Evolutionary conservation across 2,113 vertebrate species (phyloP).

Genomic region (Aspidoscelis tigris): DNA sequence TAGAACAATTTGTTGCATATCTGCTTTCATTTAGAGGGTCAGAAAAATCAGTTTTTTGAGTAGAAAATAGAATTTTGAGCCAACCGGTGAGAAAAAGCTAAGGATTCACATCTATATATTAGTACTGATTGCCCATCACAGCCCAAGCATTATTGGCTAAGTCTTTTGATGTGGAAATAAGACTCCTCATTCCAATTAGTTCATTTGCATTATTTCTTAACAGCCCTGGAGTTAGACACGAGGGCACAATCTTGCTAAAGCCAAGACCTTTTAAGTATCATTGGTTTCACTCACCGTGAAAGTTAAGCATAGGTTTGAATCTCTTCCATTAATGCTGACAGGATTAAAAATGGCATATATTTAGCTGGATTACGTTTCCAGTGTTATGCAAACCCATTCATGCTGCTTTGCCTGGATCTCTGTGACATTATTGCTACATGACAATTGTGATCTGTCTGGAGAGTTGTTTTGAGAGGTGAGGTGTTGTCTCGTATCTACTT

Average conservation of each 20-base stretch:
- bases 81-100: not conserved
- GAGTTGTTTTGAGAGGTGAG: not conserved
- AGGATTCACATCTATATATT: not conserved
- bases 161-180: slow-evolving; percentile 17
- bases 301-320: not conserved
- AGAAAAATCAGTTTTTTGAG: not conserved
- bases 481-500: not conserved
- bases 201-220: not conserved
- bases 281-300: not conserved
- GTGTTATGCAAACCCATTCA: not conserved
- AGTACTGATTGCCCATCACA: not conserved
- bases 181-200: not conserved
- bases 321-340: not conserved
- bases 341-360: not conserved
- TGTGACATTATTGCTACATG: not conserved
- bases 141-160: not conserved
- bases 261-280: not conserved
- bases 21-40: not conserved
- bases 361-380: not conserved
- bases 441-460: not conserved
- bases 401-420: not conserved
- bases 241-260: not conserved
- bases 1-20: not conserved
- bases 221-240: not conserved
- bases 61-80: not conserved